Base-by-base conservation (phyloP, 2,797 vertebrate species). In the Chrysocyon brachyurus region DNA sequence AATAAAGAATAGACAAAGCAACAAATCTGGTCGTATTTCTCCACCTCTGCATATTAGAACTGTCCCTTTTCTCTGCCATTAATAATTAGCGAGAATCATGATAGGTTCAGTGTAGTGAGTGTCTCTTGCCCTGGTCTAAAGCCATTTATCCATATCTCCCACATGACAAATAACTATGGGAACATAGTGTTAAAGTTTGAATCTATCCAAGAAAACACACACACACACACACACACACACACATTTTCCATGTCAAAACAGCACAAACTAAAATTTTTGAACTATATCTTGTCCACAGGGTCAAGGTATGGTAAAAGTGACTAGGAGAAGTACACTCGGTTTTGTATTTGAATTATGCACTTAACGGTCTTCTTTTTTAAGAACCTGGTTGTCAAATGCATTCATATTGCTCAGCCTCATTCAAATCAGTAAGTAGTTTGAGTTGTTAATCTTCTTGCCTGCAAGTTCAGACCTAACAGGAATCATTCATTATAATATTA, bases 381-480 rank as follows among this genome's bases (percentile, higher is more conserved):
- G 64, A 85, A 46, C 1, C 11, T 82, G 4, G 2, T 66, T 90
- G 26, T 61, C 81, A 92, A 52, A 16, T 72, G 1, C 24, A 52
- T 31, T 75, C 33, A 7, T 36, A 59, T 21, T 87, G 28, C 56
- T 83, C 72, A 26, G 15, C 19, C 54, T 96, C 52, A 59, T 56
- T 91, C 78, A 93, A 82, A 24, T 33, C 16, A 68, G 10, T 40
- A 97, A 90, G 31, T 57, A 12, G 16, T 68, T 81, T 28, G 66
- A 75, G 61, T 70, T 94, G 16, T 92, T 87, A 81, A 63, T 93
- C 85, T 22, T 86, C 36, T 82, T 72, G 46, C 79, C n/a, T 79
- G 17, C 75, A 96, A 64, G 49, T 92, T 85, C 54, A 87, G 46
- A 88, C 77, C 61, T 68, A 73, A 57, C 5, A 28, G 46, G 21